These are phyloP conservation scores for Standfussiana lucernea DNA, from an alignment of 2,888 invertebrate genomes.

Conservation along the genomic window DNA sequence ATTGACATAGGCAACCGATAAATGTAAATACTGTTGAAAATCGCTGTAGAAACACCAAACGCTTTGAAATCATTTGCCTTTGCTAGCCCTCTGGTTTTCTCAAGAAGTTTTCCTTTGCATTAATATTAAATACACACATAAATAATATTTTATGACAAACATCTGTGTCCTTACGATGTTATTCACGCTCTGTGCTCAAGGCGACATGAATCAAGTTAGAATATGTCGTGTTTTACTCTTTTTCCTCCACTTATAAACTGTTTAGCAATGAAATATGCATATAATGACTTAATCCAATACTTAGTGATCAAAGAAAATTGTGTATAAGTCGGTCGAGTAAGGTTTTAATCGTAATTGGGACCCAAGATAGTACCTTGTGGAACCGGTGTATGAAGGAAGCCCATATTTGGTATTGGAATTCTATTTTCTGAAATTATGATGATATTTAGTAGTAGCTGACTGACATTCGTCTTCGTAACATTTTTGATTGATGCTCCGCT, in stretches of 20 bases:
- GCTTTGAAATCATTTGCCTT: background rate
- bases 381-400: background rate
- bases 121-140: conserved; percentile 9
- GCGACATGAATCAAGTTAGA: conserved; percentile 37
- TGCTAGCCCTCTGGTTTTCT: conserved; percentile 2
- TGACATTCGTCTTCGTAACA: too few relatives aligned
- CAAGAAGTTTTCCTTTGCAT: background rate
- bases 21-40: background rate
- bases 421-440: background rate
- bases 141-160: conserved; percentile 33
- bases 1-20: background rate
- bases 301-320: conserved; percentile 1
- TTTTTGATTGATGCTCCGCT: too few relatives aligned
- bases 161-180: conserved; percentile 49
- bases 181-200: conserved; percentile 31
- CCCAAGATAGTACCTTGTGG: conserved; percentile 21
- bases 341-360: conserved; percentile 3
- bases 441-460: too few relatives aligned
- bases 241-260: conserved; percentile 37
- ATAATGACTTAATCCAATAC: conserved; percentile 35
- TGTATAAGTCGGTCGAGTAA: background rate
- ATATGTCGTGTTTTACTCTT: conserved; percentile 13
- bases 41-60: background rate
- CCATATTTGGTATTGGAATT: background rate
- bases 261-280: conserved; percentile 6